Base-by-base conservation (phyloP, 2,888 invertebrate species). In the Watsonalla cultraria region DNA sequence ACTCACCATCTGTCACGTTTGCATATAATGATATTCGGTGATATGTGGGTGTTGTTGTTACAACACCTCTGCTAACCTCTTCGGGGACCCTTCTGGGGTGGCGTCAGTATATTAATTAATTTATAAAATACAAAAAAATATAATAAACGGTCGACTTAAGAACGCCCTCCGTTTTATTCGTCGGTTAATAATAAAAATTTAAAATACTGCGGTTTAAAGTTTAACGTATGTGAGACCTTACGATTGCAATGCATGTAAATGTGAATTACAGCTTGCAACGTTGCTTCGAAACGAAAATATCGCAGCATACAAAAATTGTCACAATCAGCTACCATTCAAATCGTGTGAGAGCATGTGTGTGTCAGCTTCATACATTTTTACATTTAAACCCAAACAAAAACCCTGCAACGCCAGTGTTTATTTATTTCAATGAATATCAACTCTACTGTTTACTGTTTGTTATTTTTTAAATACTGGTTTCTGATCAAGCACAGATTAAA, bases 271-370 rank as follows among this genome's bases (percentile, higher is more conserved):
- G 61, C 67, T 65, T 63, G 68, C 56, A 61, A 64, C 62, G 59
- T 57, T 54, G 68, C 60, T 57, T 56, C 71, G 78, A 77, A 78
- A 75, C 64, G 64, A 71, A 74, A 78, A 79, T 78, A 72, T 72
- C 66, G 60, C 56, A 68, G 71, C 71, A 73, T 64, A 70, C 76
- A 78, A 78, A 76, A 76, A 78, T 77, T 72, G 72, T 70, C 73
- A 76, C 81, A 80, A 82, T 82, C 80, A 80, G 72, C 56, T 59
- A 52, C 80, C 68, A 81, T 81, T 80, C 78, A 76, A 34, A 34
- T 53, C n/a, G 49, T 5, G 37, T 14, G 9, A 37, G 37, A 37
- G 24, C 24, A 24, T 24, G 13, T 37, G 15, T 9, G 34, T 2
- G 24, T 24, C 24, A 35, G 13, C n/a, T 7, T 49, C 37, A 14